A percentile compares a stretch with the other conserved stretches of the same genome.
phyloP scores from a whole-genome alignment of 2,888 invertebrate genomes.

The Eurytoma adleriae region DNA sequence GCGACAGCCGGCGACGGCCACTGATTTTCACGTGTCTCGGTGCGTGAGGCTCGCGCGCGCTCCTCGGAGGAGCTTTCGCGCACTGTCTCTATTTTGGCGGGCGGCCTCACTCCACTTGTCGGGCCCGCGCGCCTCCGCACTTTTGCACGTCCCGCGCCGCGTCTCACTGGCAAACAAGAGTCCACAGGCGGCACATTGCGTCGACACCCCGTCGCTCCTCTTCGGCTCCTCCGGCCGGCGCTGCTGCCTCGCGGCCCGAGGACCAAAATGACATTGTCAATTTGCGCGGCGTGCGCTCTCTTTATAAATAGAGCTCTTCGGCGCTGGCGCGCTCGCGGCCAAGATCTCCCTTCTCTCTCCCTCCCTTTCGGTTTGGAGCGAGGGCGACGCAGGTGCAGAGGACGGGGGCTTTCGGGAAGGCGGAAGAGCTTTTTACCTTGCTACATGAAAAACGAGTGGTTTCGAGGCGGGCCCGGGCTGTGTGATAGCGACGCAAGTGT shows the following conservation, averaged over 20 bases:
- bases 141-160: neutral
- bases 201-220: neutral
- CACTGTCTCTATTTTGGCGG: neutral
- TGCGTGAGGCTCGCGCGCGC: conserved; percentile 31
- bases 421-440: conserved; percentile 73
- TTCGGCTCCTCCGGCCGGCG: conserved; percentile 23
- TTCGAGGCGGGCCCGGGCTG: conserved; percentile 73
- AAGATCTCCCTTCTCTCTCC: conserved; percentile 7
- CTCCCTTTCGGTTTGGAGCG: neutral
- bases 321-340: conserved; percentile 15
- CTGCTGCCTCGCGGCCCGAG: neutral
- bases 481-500: conserved; percentile 63
- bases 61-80: neutral
- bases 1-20: conserved; percentile 42
- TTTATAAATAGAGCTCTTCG: conserved; percentile 49
- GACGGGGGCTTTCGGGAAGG: neutral
- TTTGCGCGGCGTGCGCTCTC: conserved; percentile 29
- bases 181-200: no score
- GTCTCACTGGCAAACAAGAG: no score
- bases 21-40: conserved; percentile 62
- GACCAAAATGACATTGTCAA: conserved; percentile 46
- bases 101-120: no score
- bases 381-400: neutral
- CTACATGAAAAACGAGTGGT: conserved; percentile 75
- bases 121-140: neutral